phyloP scores from a whole-genome alignment of 2,797 vertebrate species.

The Nannoperca obscura region DNA sequence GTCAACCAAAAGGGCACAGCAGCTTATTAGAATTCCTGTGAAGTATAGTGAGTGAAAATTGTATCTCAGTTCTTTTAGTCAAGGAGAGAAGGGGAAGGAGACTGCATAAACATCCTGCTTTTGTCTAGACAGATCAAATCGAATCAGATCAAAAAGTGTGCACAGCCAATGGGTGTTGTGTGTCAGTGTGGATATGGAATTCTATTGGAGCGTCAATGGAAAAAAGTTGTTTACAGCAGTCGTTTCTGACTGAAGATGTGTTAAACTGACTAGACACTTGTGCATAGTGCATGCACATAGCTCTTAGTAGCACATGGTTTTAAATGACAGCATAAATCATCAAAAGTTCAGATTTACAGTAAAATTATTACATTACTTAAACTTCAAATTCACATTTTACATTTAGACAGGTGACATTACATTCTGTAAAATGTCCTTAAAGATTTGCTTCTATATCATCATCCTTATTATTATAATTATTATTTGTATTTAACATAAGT shows the following conservation, averaged over 20 bases:
- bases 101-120: background rate
- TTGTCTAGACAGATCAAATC: constrained; percentile 13
- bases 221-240: background rate
- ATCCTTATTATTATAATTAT: background rate
- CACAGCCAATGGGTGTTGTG: background rate
- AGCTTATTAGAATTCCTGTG: background rate
- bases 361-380: background rate
- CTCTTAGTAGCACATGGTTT: background rate
- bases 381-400: background rate
- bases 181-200: background rate
- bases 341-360: background rate
- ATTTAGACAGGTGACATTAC: background rate
- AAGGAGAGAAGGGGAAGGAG: background rate
- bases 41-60: background rate
- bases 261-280: background rate
- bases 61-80: background rate
- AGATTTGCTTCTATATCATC: background rate
- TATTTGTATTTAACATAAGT: background rate
- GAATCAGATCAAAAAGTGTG: constrained; percentile 8
- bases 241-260: constrained; percentile 2
- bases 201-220: background rate
- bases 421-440: background rate
- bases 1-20: background rate
- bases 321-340: background rate
- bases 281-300: background rate